phyloP scores from a whole-genome alignment of 2,888 invertebrate genomes.

The Chironomus tentans region DNA sequence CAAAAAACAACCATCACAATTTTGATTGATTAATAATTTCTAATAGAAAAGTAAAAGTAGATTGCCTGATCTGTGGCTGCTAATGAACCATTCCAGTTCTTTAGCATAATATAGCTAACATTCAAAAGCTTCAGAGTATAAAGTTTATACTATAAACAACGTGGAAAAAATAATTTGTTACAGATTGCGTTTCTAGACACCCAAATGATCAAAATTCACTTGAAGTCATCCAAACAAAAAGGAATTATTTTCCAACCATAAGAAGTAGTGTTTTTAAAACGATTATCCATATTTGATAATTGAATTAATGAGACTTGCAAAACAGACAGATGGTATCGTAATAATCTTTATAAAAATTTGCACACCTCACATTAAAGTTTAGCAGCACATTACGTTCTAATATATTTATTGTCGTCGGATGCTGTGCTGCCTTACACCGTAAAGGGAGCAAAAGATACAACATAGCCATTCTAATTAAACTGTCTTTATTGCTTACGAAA shows the following conservation, averaged over 20 bases:
- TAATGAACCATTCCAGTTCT: too few species aligned
- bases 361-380: neutral
- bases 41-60: too few species aligned
- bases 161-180: too few species aligned
- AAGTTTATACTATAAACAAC: too few species aligned
- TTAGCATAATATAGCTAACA: too few species aligned
- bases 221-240: too few species aligned
- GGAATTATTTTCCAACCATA: neutral
- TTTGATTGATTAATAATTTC: too few species aligned
- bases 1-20: too few species aligned
- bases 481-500: constrained; percentile 19
- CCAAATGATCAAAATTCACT: too few species aligned
- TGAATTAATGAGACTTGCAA: neutral
- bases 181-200: too few species aligned
- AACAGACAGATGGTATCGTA: neutral
- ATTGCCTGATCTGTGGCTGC: too few species aligned
- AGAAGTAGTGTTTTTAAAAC: neutral
- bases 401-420: neutral
- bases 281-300: neutral
- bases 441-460: neutral
- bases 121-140: too few species aligned
- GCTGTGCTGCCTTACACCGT: neutral
- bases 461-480: constrained; percentile 26
- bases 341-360: neutral
- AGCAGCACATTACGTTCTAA: neutral